Base-by-base conservation (phyloP, 1,140 invertebrate species). In the Heliothis subflexa region DNA sequence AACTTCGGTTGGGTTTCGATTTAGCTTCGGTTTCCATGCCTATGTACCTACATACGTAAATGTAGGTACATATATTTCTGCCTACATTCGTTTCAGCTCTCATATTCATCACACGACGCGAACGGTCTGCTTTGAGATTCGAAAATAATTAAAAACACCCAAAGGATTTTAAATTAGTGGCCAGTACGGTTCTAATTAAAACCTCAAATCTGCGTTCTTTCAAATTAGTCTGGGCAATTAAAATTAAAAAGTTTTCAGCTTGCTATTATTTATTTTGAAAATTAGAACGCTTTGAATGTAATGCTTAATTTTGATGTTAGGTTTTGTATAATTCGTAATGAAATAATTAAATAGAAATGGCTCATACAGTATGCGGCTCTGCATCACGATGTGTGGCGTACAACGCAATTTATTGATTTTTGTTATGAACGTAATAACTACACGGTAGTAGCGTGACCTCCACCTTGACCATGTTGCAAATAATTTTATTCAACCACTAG, bases 101-200 rank as follows among this genome's bases (percentile, higher is more conserved):
- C 16, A 59, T 59, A 59, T 59, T 28, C 55, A 59, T 25, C 21
- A 28, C 55, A 28, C 21, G 21, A 13, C 11, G 10, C 11, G 21
- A 1, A 21, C 21, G 55, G 52, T 18, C 21, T 13, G 21, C 16
- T 55, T 59, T 59, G 55, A 59, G 55, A 11, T 25, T 25, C 21
- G 21, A 59, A 14, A 59, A 59, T 59, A 57, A 57, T 59, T 13
- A 28, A 21, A 3, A 25, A 3, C 21, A 12, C 57, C 13, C 21
- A 70, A 49, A 70, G 47, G 66, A 28, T 70, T 70, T 70, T 11
- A 68, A 70, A 70, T 52, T 70, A 70, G 66, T 40, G 21, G 18
- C 47, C 66, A 70, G 47, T 52, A 21, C 47, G 47, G 5, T 28
- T 70, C 50, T 70, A 70, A 70, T 70, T 70, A 70, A 52, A 70